Evolutionary conservation across 2,113 vertebrate genomes (phyloP), one percentile per base, ranked within the genome.

Genomic region (Mus spicilegus): DNA sequence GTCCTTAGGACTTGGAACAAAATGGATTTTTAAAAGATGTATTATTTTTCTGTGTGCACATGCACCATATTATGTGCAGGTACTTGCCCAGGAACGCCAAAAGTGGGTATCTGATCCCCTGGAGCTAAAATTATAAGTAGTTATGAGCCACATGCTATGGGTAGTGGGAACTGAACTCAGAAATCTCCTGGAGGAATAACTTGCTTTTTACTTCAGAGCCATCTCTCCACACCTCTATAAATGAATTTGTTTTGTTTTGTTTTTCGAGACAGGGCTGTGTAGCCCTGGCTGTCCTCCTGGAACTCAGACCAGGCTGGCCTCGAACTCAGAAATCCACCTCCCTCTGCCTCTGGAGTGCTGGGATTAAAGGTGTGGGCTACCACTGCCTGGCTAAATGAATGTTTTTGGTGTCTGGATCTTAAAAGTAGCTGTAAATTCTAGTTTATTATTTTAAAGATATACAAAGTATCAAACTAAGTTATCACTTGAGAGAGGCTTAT

Each of bases 351-450:
- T 42, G 42, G 42, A 42, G 42, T 42, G 42, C 42, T 42, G 42
- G 42, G 42, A 42, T 42, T 42, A 42, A 42, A 42, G 42, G 42
- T 42, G 42, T 42, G 42, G 42, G 42, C 42, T 42, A 42, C 42
- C 42, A 42, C 42, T 42, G 42, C 42, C 42, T 42, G 42, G 42
- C 42, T 28, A 42, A 82, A 28, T 82, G 6, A 82, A 82, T 61
- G 26, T 39, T 82, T 82, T 87, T 63, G 72, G 88, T 96, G 56
- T 92, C 56, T 92, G 90, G 70, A 33, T 89, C 8, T 97, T 80
- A 24, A 46, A 36, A 65, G 63, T 86, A 51, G 39, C 85, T 96
- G 63, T 97, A 88, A 89, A 77, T 63, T 89, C 28, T 77, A 77
- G 49, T 80, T 93, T 46, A 78, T 87, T 76, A 63, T 88, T 92